Conservation (phyloP, 2,113 vertebrate genomes). For the Sarotherodon lohbergeri region DNA sequence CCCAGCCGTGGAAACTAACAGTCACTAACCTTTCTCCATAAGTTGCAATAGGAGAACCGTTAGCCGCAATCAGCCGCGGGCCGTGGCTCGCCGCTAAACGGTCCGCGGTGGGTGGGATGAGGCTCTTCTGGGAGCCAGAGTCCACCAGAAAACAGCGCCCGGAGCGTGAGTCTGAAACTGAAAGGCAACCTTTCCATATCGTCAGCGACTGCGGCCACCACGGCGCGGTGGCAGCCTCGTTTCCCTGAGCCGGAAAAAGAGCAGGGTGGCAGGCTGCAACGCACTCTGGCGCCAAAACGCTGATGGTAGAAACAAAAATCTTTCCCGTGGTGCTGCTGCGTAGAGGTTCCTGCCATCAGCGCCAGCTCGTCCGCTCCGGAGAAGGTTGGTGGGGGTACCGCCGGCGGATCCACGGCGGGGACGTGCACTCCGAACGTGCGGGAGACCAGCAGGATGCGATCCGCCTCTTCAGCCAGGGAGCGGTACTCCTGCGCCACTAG, state of each 20-base stretch:
- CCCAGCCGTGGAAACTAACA: not conserved
- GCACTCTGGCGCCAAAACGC: not conserved
- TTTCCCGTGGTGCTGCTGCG: rapidly evolving
- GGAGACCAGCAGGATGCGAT: not conserved
- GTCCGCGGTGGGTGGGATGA: not conserved
- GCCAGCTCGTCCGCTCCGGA: too few relatives aligned
- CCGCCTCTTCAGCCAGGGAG: not conserved
- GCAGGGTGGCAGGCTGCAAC: not conserved
- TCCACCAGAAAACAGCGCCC: not conserved
- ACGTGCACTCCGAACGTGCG: not conserved
- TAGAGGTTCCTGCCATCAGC: too few relatives aligned
- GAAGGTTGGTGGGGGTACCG: too few relatives aligned
- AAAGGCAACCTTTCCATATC: not conserved
- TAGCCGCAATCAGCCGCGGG: rapidly evolving
- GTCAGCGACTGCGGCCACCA: not conserved
- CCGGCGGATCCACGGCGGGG: too few relatives aligned
- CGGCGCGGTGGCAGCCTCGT: not conserved
- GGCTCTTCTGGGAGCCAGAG: not conserved
- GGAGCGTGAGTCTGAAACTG: not conserved
- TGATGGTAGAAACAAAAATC: not conserved
- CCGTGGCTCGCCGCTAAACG: not conserved
- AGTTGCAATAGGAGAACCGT: not conserved
- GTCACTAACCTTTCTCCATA: not conserved
- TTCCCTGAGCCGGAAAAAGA: not conserved
- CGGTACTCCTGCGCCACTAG: too few relatives aligned